Base-by-base conservation (phyloP, 1,140 invertebrate genomes). In the Hycleus cichorii region DNA sequence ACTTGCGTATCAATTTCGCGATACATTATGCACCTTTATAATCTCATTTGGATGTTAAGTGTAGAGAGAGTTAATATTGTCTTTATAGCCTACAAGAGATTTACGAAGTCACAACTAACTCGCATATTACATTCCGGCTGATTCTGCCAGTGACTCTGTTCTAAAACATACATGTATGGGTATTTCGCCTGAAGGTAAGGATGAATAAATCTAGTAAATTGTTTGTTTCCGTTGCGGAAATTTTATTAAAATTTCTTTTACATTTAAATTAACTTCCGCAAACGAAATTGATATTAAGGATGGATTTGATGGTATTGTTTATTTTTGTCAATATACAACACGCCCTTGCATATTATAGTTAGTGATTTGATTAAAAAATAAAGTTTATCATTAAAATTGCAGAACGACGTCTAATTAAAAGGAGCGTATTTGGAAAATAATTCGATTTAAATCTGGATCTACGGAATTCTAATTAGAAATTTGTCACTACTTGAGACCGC, bases 401-500 rank as follows among this genome's bases (percentile, higher is more conserved):
- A 69, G 66, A 58, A 62, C 62, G 60, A 57, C 56, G 51, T 52
- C 58, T 62, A 62, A 62, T 47, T 44, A 57, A 58, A 68, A 59
- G 57, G 61, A 63, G 63, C 58, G 66, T 66, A 66, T 67, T 69
- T 69, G 64, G 60, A 50, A 59, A 62, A 59, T 53, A 54, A 56
- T 58, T 46, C 59, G 59, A 32, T 32, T 64, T 62, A 63, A 61
- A 58, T 58, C 62, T 60, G 66, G 64, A 58, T 58, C 66, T 69
- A 60, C 63, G 69, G 69, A 72, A 72, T 70, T 72, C 64, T 67
- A 70, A 72, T 72, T 72, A 70, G 66, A 66, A 66, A 72, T 70
- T 72, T 68, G 70, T 69, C 69, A 72, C 67, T 68, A 65, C 65
- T 68, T 66, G 60, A 32, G 62, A 64, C 65, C 52, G 58, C 63